Conservation (phyloP, 2,888 invertebrate species). For the Rosalia funebris region DNA sequence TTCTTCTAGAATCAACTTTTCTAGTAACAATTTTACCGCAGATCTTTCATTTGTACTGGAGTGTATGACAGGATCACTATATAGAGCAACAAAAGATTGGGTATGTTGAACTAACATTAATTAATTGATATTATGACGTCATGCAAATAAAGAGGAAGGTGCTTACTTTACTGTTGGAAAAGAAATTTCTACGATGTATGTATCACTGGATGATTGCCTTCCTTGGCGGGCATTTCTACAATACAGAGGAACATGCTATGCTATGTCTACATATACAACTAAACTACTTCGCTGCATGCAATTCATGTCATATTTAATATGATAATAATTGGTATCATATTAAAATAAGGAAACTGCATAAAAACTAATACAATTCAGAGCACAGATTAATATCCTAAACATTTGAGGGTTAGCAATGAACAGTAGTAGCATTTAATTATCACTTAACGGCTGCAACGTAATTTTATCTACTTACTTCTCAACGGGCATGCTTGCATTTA, state of each 20-base stretch:
- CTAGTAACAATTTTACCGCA: conserved; percentile 83
- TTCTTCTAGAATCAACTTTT: conserved; percentile 91
- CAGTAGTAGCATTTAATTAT: no score
- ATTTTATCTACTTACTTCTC: conserved; percentile 87
- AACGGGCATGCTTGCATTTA: conserved; percentile 84
- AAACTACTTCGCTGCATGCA: conserved; percentile 42
- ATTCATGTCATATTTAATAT: no score
- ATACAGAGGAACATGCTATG: conserved; percentile 62
- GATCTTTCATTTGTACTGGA: conserved; percentile 88
- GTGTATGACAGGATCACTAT: conserved; percentile 88
- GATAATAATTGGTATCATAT: no score
- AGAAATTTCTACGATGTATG: conserved; percentile 90
- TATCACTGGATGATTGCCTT: conserved; percentile 88
- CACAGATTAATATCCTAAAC: no score
- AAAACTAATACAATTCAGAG: no score
- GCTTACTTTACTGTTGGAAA: conserved; percentile 91
- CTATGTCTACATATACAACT: conserved; percentile 57
- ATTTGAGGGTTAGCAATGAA: no score
- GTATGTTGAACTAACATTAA: no score
- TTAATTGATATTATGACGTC: no score
- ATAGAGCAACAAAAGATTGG: no score
- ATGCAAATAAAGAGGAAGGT: not conserved
- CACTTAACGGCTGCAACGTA: no score
- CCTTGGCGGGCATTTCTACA: conserved; percentile 82
- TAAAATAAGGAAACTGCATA: no score